phyloP scores from a whole-genome alignment of 2,113 vertebrate genomes.

The Dipodomys merriami region DNA sequence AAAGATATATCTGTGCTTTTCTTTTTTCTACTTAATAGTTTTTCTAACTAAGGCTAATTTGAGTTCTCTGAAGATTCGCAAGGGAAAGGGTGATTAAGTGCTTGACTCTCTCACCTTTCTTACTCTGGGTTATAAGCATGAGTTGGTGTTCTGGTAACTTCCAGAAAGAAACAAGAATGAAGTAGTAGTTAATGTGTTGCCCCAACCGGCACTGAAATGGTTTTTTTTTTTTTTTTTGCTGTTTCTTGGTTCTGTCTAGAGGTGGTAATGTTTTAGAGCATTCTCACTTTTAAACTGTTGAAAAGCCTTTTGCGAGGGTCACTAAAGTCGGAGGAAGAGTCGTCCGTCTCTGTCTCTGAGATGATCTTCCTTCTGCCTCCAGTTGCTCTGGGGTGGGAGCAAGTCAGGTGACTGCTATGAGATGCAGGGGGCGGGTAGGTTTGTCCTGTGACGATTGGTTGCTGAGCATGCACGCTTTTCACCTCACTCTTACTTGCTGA shows the following conservation, averaged over 20 bases:
- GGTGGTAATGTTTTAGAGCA: background rate
- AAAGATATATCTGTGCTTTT: background rate
- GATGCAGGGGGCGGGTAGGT: background rate
- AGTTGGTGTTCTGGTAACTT: background rate
- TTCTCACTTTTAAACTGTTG: background rate
- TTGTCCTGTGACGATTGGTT: background rate
- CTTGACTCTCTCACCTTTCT: background rate
- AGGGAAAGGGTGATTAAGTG: background rate
- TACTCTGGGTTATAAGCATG: background rate
- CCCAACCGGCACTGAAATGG: accelerated
- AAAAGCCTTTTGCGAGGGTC: background rate
- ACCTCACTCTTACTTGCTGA: background rate
- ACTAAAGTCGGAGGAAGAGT: background rate
- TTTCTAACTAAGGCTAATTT: slow-evolving; percentile 22
- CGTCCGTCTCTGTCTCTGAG: background rate
- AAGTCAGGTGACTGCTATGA: background rate
- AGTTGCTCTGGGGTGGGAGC: background rate
- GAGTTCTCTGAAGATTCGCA: background rate
- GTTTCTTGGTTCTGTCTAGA: background rate
- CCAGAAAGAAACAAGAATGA: background rate
- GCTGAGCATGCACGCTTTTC: background rate
- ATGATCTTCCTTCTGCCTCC: background rate
- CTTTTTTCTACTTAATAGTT: background rate
- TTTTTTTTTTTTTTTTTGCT: background rate
- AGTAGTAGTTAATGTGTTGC: background rate